Evolutionary conservation across 2,113 vertebrate species (phyloP).

Genomic region (Perca schrenkii): DNA sequence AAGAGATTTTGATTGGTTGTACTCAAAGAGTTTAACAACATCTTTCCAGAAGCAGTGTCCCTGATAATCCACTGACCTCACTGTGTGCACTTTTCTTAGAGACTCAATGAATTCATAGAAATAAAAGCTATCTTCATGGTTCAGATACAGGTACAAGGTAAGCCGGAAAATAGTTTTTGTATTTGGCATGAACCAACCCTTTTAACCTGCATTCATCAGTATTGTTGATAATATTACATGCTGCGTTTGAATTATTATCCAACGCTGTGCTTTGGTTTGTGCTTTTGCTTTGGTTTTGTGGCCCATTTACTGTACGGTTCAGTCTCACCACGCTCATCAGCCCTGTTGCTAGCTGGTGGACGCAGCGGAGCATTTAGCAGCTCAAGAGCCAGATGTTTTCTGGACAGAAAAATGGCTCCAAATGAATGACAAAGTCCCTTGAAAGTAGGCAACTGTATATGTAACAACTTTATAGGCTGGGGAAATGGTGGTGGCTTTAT

Average conservation of each 20-base stretch:
- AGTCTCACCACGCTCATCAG: too few species aligned
- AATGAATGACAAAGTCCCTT: background rate
- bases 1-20: conserved; percentile 34
- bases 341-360: background rate
- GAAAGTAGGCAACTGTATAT: background rate
- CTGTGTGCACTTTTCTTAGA: background rate
- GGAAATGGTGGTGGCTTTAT: background rate
- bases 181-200: background rate
- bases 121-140: background rate
- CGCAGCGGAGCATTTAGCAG: background rate
- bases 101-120: background rate
- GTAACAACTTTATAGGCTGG: too few species aligned
- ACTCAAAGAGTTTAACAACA: conserved; percentile 5
- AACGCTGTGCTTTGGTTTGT: background rate
- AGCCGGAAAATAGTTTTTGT: too few species aligned
- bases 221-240: background rate
- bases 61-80: conserved; percentile 20
- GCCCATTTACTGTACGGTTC: background rate
- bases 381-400: background rate
- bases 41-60: conserved; percentile 1
- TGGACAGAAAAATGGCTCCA: background rate
- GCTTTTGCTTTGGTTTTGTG: background rate
- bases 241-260: background rate
- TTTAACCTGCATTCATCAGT: background rate
- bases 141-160: background rate